These are phyloP conservation scores for Cremastinae sp. DNA, from an alignment of 2,888 invertebrate genomes.

Conservation along the genomic window DNA sequence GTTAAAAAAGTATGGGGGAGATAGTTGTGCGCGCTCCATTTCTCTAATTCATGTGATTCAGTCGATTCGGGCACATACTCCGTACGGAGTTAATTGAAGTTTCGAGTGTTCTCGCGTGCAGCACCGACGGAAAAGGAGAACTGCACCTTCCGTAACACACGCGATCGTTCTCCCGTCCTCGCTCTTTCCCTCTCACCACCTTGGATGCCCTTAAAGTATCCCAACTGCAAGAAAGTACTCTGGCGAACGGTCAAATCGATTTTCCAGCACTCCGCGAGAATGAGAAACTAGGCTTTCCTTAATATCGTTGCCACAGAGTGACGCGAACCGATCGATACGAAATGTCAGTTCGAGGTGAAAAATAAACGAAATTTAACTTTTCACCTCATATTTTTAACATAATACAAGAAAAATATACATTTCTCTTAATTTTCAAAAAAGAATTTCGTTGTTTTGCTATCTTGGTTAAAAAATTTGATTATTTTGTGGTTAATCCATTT, in stretches of 20 bases:
- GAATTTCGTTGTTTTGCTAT: not conserved
- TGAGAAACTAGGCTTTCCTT: constrained; percentile 29
- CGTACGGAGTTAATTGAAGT: constrained; percentile 41
- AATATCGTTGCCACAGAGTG: constrained; percentile 13
- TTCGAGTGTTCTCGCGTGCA: constrained; percentile 32
- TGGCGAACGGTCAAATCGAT: constrained; percentile 38
- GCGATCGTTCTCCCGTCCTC: constrained; percentile 19
- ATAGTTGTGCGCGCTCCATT: not conserved
- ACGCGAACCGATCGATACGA: constrained; percentile 21
- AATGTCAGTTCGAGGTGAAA: not conserved
- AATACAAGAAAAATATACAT: no score
- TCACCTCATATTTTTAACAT: no score
- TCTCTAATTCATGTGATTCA: constrained; percentile 9
- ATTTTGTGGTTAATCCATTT: no score
- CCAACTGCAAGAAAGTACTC: constrained; percentile 21
- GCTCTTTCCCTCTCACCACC: constrained; percentile 8
- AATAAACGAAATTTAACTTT: not conserved
- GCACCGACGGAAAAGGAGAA: constrained; percentile 4
- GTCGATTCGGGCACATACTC: not conserved
- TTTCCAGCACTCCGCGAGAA: constrained; percentile 20
- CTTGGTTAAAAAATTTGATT: not conserved
- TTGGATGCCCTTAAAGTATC: constrained; percentile 2
- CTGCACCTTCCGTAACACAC: constrained; percentile 31
- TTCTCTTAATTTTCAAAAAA: not conserved
- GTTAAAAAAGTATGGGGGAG: not conserved